phyloP scores from a whole-genome alignment of 2,797 vertebrate species.

The Echiichthys vipera region DNA sequence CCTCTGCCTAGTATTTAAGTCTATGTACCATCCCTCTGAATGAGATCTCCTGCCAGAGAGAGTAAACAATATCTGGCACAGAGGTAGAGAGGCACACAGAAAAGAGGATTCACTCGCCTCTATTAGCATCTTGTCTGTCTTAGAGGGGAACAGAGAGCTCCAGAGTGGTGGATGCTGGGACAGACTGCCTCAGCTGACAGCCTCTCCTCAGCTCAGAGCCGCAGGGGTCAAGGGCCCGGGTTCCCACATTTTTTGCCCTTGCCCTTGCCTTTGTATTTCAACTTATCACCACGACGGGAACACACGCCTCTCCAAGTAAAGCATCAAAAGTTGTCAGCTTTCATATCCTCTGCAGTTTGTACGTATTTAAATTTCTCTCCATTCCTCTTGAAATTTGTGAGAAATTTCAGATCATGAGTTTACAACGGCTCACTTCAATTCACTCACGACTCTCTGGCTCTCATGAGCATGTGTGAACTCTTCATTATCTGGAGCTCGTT shows the following conservation, averaged over 20 bases:
- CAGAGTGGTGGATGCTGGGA: conserved; percentile 32
- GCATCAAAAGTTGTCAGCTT: conserved; percentile 15
- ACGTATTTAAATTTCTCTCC: conserved; percentile 40
- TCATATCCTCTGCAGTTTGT: conserved; percentile 29
- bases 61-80: conserved; percentile 77
- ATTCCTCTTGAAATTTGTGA: conserved; percentile 55
- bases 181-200: conserved; percentile 16
- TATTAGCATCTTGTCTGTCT: conserved; percentile 71
- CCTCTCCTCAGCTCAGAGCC: neutral
- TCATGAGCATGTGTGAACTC: conserved; percentile 55
- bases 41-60: conserved; percentile 68
- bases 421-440: conserved; percentile 45
- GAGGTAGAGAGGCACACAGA: conserved; percentile 70
- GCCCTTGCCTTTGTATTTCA: conserved; percentile 8
- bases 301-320: neutral
- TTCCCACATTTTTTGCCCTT: neutral
- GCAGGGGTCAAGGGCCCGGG: conserved; percentile 4
- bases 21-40: conserved; percentile 75
- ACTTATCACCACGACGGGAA: neutral
- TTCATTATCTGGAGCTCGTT: conserved; percentile 66
- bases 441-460: conserved; percentile 42
- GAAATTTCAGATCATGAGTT: conserved; percentile 66
- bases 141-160: conserved; percentile 37
- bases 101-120: conserved; percentile 61
- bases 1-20: conserved; percentile 68